Evolutionary conservation across 2,888 invertebrate species (phyloP).

Genomic region (Amblyjoppa fuscipennis): DNA sequence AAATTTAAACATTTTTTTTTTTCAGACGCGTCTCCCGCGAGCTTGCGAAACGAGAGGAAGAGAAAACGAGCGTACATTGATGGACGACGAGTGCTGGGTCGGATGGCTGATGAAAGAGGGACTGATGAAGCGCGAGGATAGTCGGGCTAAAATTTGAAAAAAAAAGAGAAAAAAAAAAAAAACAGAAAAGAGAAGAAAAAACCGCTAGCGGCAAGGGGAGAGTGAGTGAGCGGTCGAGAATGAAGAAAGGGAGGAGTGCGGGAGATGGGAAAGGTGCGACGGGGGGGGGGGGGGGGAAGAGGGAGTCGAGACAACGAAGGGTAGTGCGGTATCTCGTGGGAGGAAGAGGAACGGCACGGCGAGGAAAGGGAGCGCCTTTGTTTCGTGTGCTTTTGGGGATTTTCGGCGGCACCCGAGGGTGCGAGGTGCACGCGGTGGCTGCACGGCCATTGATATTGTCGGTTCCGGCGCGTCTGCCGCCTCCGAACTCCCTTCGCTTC

Average conservation of each 20-base stretch:
- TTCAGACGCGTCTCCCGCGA: not conserved
- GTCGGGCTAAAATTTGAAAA: slow-evolving; percentile 16
- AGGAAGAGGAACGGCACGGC: slow-evolving; percentile 21
- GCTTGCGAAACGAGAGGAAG: not conserved
- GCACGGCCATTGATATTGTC: slow-evolving; percentile 75
- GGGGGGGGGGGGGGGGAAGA: slow-evolving; percentile 40
- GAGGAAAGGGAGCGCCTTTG: slow-evolving; percentile 72
- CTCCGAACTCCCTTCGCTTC: slow-evolving; percentile 65
- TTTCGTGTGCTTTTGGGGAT: slow-evolving; percentile 80
- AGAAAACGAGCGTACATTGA: slow-evolving; percentile 47
- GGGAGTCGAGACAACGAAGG: slow-evolving; percentile 37
- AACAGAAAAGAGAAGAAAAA: slow-evolving; percentile 33
- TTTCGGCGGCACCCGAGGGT: slow-evolving; percentile 78
- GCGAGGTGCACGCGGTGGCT: slow-evolving; percentile 71
- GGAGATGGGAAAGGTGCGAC: slow-evolving; percentile 26
- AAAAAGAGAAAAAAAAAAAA: slow-evolving; percentile 10
- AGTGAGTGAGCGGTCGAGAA: slow-evolving; percentile 47
- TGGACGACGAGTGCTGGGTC: slow-evolving; percentile 38
- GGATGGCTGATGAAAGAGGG: slow-evolving; percentile 52
- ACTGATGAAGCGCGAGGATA: slow-evolving; percentile 59
- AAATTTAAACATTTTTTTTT: not conserved
- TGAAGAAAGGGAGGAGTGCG: slow-evolving; percentile 43
- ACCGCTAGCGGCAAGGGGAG: slow-evolving; percentile 1
- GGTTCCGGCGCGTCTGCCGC: slow-evolving; percentile 73
- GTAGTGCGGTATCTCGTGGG: slow-evolving; percentile 60